Conservation (phyloP, 2,797 vertebrate species). For the Rhinogobio ventralis region DNA sequence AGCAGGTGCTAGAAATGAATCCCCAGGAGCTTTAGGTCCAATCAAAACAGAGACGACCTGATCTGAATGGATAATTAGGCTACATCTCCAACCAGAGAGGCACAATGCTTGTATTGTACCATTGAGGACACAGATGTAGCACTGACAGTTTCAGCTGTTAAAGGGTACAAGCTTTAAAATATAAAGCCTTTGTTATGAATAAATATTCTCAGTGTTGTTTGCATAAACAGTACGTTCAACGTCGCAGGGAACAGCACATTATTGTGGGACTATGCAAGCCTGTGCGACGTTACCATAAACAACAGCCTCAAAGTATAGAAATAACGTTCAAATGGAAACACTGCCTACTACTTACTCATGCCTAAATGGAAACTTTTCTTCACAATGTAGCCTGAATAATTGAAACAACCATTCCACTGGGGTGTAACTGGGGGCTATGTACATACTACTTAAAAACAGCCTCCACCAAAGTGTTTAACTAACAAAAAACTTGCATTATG, state of each 20-base stretch:
- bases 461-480: neutral
- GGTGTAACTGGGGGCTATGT: neutral
- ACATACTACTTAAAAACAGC: neutral
- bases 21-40: neutral
- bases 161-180: slow-evolving; percentile 10
- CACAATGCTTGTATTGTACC: neutral
- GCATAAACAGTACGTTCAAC: slow-evolving; percentile 18
- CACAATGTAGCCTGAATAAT: slow-evolving; percentile 48
- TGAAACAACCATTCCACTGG: slow-evolving; percentile 33
- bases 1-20: slow-evolving; percentile 8
- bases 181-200: slow-evolving; percentile 42
- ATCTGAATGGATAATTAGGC: neutral
- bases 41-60: slow-evolving; percentile 14
- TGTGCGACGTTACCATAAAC: slow-evolving; percentile 55
- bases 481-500: neutral
- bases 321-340: slow-evolving; percentile 41
- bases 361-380: slow-evolving; percentile 44
- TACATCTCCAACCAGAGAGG: neutral
- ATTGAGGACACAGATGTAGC: slow-evolving; percentile 1
- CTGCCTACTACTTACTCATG: slow-evolving; percentile 49
- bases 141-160: slow-evolving; percentile 30
- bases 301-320: slow-evolving; percentile 42
- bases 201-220: slow-evolving; percentile 40
- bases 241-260: slow-evolving; percentile 14
- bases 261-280: slow-evolving; percentile 12